Percentiles rank a stretch among this genome's conserved stretches.
phyloP scores from a whole-genome alignment of 2,113 vertebrate species.

The Colius striatus region DNA sequence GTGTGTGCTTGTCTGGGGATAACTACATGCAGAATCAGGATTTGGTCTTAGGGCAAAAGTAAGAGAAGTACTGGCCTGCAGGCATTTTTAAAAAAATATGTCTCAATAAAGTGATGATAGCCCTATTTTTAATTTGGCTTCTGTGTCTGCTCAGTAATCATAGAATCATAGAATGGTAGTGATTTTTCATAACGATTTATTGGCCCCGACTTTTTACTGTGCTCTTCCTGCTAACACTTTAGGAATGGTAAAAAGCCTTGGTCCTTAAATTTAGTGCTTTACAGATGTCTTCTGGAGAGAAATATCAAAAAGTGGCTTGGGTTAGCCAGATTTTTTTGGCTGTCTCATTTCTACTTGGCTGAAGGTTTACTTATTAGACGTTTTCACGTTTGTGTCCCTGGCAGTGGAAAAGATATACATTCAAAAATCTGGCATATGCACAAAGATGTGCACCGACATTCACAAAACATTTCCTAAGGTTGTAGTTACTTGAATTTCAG shows the following conservation, averaged over 20 bases:
- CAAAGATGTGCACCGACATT: background rate
- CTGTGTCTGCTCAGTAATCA: slow-evolving; percentile 12
- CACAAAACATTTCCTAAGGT: slow-evolving; percentile 33
- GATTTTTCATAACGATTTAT: slow-evolving; percentile 54
- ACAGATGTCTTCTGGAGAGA: slow-evolving; percentile 21
- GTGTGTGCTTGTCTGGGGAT: background rate
- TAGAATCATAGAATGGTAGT: too few species aligned
- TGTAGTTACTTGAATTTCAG: slow-evolving; percentile 33
- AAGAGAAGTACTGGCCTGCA: background rate
- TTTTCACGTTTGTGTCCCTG: background rate
- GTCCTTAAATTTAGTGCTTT: slow-evolving; percentile 40
- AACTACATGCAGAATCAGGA: background rate
- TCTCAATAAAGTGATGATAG: slow-evolving; percentile 38
- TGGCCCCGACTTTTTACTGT: background rate
- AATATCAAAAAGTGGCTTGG: slow-evolving; percentile 18
- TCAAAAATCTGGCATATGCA: slow-evolving; percentile 41
- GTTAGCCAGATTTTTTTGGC: slow-evolving; percentile 43
- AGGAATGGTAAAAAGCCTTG: background rate
- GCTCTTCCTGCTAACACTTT: slow-evolving; percentile 26
- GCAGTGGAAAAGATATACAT: slow-evolving; percentile 1
- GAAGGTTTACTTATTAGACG: slow-evolving; percentile 27
- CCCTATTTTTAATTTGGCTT: slow-evolving; percentile 66
- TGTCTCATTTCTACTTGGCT: slow-evolving; percentile 55
- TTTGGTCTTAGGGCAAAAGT: background rate
- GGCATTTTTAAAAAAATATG: slow-evolving; percentile 30